Percentiles rank a stretch among this genome's conserved stretches.
Conservation (phyloP, 2,113 vertebrate species). For the Melanostigma gelatinosum region DNA sequence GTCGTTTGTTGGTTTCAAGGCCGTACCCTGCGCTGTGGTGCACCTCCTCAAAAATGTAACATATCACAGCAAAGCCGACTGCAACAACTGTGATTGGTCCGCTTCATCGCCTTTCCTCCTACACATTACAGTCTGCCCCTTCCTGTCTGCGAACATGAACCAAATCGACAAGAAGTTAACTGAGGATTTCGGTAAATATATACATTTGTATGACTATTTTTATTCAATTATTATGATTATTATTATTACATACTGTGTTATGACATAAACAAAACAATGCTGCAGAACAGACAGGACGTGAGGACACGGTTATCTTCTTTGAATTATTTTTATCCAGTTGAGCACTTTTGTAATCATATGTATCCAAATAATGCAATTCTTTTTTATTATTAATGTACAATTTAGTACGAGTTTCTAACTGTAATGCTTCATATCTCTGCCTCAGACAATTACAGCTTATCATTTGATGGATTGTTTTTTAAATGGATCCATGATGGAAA, state of each 20-base stretch:
- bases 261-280: not conserved
- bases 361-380: not conserved
- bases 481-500: constrained; percentile 39
- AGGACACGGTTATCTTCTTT: not conserved
- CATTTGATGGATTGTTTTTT: constrained; percentile 33
- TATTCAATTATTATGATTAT: no score
- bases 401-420: not conserved
- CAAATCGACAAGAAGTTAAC: not conserved
- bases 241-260: not conserved
- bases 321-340: not conserved
- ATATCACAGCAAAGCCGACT: not conserved
- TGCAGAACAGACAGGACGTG: not conserved
- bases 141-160: not conserved
- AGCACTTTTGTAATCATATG: not conserved
- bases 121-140: not conserved
- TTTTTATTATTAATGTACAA: not conserved
- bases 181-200: not conserved
- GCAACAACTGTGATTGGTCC: no score
- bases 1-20: no score
- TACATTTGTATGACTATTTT: not conserved
- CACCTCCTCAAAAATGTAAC: not conserved
- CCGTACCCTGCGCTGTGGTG: not conserved
- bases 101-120: not conserved
- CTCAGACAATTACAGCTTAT: constrained; percentile 11
- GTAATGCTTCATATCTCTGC: constrained; percentile 7